Conservation (phyloP, 2,888 invertebrate species). For the Melitaea athalia region DNA sequence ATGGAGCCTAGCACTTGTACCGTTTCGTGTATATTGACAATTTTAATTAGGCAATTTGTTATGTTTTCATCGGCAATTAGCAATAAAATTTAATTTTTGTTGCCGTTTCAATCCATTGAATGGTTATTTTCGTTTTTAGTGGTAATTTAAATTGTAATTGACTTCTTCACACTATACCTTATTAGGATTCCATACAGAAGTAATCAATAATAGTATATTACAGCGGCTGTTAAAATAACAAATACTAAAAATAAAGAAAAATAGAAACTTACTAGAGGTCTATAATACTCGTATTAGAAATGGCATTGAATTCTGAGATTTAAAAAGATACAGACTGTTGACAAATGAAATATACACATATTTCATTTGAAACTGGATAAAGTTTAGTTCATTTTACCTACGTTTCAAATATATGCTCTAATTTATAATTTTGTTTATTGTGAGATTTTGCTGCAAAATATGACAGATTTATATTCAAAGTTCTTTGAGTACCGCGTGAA, state of each 20-base stretch:
- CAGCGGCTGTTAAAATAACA: too few relatives aligned
- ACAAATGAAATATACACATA: too few relatives aligned
- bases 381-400: too few relatives aligned
- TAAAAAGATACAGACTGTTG: too few relatives aligned
- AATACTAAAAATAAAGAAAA: too few relatives aligned
- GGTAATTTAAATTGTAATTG: not conserved
- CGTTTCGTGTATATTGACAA: conserved; percentile 59
- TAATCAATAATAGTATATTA: too few relatives aligned
- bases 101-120: not conserved
- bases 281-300: too few relatives aligned
- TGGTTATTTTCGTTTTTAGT: not conserved
- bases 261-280: too few relatives aligned
- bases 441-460: not conserved
- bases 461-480: conserved; percentile 28
- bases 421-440: not conserved
- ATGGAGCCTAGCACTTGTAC: conserved; percentile 59
- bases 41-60: conserved; percentile 49
- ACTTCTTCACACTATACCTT: not conserved
- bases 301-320: too few relatives aligned
- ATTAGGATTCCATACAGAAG: not conserved
- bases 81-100: conserved; percentile 18
- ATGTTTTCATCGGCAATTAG: conserved; percentile 28
- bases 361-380: too few relatives aligned
- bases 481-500: conserved; percentile 57
- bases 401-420: too few relatives aligned